These are phyloP conservation scores for Drosophila parvula DNA, from an alignment of 1,140 invertebrate species.

Conservation along the genomic window DNA sequence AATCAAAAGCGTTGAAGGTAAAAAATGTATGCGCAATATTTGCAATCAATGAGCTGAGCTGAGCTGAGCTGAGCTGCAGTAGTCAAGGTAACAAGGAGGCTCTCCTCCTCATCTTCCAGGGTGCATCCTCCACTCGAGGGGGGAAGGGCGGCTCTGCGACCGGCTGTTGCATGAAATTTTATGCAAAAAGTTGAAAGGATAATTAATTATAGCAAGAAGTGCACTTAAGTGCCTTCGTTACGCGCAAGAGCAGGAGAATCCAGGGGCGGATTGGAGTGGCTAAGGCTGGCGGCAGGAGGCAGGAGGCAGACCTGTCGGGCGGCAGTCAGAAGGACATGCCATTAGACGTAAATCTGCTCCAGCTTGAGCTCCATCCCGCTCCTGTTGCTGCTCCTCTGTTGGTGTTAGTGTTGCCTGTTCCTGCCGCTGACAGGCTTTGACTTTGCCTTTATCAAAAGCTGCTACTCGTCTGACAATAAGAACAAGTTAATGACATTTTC, in stretches of 20 bases:
- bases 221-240: constrained; percentile 82
- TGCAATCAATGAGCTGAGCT: constrained; percentile 59
- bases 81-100: constrained; percentile 43
- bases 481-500: constrained; percentile 83
- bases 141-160: constrained; percentile 25
- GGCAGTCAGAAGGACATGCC: constrained; percentile 48
- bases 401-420: constrained; percentile 1
- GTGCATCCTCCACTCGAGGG: constrained; percentile 38
- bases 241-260: constrained; percentile 60
- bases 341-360: constrained; percentile 74
- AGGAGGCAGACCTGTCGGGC: constrained; percentile 11
- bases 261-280: constrained; percentile 17
- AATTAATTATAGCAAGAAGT: constrained; percentile 83
- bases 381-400: background rate
- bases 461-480: constrained; percentile 72
- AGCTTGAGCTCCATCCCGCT: constrained; percentile 12
- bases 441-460: constrained; percentile 77
- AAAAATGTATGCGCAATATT: constrained; percentile 60
- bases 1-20: constrained; percentile 57
- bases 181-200: constrained; percentile 83
- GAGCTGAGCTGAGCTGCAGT: constrained; percentile 41
- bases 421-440: constrained; percentile 72
- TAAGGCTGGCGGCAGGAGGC: background rate
- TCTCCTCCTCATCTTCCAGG: background rate
- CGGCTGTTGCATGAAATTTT: constrained; percentile 79